A percentile compares a stretch with the other conserved stretches of the same genome.
These are phyloP conservation scores for Melopsittacus undulatus DNA, from an alignment of 2,797 vertebrate species.

Conservation along the genomic window DNA sequence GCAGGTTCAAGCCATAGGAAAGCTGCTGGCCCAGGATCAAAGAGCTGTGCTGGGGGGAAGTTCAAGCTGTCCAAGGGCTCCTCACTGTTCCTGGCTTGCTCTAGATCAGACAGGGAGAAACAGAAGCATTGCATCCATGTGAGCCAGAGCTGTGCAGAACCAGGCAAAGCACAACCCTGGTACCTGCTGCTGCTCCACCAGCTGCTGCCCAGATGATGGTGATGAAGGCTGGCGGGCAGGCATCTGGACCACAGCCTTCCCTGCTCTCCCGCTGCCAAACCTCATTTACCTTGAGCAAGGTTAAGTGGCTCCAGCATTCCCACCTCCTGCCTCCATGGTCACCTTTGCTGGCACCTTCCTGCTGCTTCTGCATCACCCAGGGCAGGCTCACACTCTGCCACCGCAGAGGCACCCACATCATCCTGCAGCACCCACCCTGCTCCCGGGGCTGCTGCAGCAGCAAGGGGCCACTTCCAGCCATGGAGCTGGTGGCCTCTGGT, in stretches of 20 bases:
- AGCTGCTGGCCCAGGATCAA: not conserved
- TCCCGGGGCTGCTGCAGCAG: not conserved
- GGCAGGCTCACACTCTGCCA: not conserved
- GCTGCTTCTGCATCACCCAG: not conserved
- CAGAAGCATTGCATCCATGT: not conserved
- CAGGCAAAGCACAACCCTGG: accelerated
- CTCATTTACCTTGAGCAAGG: not conserved
- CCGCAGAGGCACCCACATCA: not conserved
- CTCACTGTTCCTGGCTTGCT: accelerated
- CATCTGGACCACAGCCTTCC: not conserved
- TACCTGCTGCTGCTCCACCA: not conserved
- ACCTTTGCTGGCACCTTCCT: not conserved
- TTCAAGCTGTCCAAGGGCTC: accelerated
- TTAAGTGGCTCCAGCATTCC: not conserved
- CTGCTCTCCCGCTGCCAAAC: not conserved
- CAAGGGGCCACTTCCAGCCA: not conserved
- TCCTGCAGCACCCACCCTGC: not conserved
- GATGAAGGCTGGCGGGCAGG: not conserved
- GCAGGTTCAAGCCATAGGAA: not conserved
- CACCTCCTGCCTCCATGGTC: not conserved
- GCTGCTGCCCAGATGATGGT: not conserved
- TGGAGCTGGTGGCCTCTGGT: no score
- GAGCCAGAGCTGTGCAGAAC: not conserved
- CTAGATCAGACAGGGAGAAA: not conserved
- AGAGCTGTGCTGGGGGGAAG: not conserved